Conservation (phyloP, 2,113 vertebrate genomes). For the Megaceryle torquata region DNA sequence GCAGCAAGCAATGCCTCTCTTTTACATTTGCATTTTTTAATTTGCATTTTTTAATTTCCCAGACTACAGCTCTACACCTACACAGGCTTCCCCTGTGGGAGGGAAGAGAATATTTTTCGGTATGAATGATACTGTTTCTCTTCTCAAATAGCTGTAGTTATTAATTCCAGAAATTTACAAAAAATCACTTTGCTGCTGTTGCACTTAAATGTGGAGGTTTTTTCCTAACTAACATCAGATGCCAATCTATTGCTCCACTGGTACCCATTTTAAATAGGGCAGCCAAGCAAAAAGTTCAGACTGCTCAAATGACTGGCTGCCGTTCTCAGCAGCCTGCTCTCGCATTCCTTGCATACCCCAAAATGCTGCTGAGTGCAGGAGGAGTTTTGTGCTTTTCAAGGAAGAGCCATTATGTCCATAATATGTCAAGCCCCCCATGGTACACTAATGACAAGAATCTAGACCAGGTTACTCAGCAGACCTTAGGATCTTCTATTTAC, state of each 20-base stretch:
- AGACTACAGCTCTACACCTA: conserved; percentile 73
- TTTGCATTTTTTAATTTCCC: conserved; percentile 83
- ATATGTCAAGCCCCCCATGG: background rate
- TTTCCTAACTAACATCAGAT: background rate
- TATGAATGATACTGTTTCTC: conserved; percentile 71
- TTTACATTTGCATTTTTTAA: conserved; percentile 78
- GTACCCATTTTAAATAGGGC: conserved; percentile 39
- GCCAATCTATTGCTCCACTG: conserved; percentile 29
- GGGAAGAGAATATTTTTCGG: conserved; percentile 70
- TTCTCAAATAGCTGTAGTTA: conserved; percentile 65
- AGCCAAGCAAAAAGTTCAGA: conserved; percentile 21
- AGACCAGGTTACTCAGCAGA: background rate
- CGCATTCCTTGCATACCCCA: conserved; percentile 22
- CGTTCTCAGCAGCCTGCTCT: background rate
- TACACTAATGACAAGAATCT: background rate
- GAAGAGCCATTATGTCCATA: background rate
- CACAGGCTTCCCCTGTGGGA: conserved; percentile 68
- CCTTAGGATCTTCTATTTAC: background rate
- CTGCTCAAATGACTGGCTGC: background rate
- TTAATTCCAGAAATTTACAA: conserved; percentile 58
- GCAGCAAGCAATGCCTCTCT: conserved; percentile 62
- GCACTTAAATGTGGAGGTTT: background rate
- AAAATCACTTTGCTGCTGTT: conserved; percentile 52
- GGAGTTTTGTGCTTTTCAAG: background rate
- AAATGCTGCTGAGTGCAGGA: background rate